Evolutionary conservation across 2,888 invertebrate genomes (phyloP).

Genomic region (Caenorhabditis becei): DNA sequence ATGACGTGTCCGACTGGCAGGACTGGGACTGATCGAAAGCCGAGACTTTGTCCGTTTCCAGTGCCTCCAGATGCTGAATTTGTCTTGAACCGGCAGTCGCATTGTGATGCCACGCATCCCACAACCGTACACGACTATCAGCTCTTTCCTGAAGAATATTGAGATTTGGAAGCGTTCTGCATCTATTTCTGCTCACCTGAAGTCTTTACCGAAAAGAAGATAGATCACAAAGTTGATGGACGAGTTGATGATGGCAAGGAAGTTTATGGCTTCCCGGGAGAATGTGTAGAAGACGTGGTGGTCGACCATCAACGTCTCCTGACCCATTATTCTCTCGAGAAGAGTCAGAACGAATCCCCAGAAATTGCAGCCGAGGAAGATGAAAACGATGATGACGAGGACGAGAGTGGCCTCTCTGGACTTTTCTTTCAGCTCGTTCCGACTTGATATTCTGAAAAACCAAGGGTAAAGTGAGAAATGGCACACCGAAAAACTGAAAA

Average conservation of each 20-base stretch:
- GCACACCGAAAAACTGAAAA: slow-evolving; percentile 12
- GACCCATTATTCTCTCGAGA: slow-evolving; percentile 74
- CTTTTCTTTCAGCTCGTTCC: slow-evolving; percentile 76
- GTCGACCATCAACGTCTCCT: slow-evolving; percentile 66
- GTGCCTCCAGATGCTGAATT: slow-evolving; percentile 70
- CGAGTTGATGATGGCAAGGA: slow-evolving; percentile 96
- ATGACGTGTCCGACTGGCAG: slow-evolving; percentile 32
- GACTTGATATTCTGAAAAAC: slow-evolving; percentile 67
- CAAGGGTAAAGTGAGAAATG: neutral
- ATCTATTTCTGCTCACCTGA: slow-evolving; percentile 56
- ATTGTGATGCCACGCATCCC: slow-evolving; percentile 73
- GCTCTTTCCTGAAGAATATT: slow-evolving; percentile 73
- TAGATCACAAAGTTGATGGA: slow-evolving; percentile 98
- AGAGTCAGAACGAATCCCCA: slow-evolving; percentile 79
- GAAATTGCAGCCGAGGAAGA: slow-evolving; percentile 79
- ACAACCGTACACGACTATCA: slow-evolving; percentile 77
- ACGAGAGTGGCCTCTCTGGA: slow-evolving; percentile 78
- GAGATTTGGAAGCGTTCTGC: neutral
- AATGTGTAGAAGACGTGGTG: slow-evolving; percentile 77
- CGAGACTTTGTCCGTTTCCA: slow-evolving; percentile 65
- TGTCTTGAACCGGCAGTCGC: slow-evolving; percentile 72
- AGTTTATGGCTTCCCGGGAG: slow-evolving; percentile 86
- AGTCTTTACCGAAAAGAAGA: slow-evolving; percentile 96
- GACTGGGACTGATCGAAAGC: slow-evolving; percentile 42
- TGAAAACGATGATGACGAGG: slow-evolving; percentile 78